Percentiles rank a stretch among this genome's conserved stretches.
Evolutionary conservation across 2,888 invertebrate genomes (phyloP).

Genomic region (Chrysolina haemoptera): DNA sequence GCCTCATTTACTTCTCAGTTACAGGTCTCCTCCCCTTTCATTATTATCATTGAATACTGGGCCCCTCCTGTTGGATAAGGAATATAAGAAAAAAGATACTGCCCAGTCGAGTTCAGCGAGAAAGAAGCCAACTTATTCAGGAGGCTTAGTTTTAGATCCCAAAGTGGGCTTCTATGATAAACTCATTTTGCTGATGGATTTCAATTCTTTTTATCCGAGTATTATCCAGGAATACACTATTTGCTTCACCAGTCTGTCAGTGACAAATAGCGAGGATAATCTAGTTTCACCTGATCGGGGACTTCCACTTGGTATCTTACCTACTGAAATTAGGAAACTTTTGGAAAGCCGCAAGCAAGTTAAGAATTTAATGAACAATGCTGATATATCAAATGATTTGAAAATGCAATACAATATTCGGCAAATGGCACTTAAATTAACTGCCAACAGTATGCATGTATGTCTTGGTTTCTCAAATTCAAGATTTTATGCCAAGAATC

Average conservation of each 20-base stretch:
- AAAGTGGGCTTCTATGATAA: slow-evolving; percentile 98
- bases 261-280: slow-evolving; percentile 54
- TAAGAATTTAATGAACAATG: slow-evolving; percentile 90
- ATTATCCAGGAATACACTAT: slow-evolving; percentile 99
- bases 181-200: slow-evolving; percentile 96
- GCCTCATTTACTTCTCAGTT: too few species aligned
- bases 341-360: slow-evolving; percentile 95
- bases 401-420: slow-evolving; percentile 95
- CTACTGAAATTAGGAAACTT: slow-evolving; percentile 94
- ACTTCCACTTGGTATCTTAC: slow-evolving; percentile 84
- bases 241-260: slow-evolving; percentile 90
- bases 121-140: slow-evolving; percentile 88
- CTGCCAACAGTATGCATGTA: slow-evolving; percentile 99
- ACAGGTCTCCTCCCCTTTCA: too few species aligned
- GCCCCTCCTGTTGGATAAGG: too few species aligned
- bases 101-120: slow-evolving; percentile 70
- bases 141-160: slow-evolving; percentile 93
- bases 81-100: slow-evolving; percentile 58
- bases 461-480: slow-evolving; percentile 93
- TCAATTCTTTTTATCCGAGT: slow-evolving; percentile 98
- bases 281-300: slow-evolving; percentile 68
- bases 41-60: too few species aligned
- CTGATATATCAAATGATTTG: slow-evolving; percentile 82
- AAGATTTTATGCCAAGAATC: slow-evolving; percentile 95
- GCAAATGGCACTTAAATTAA: slow-evolving; percentile 96